Evolutionary conservation across 2,113 vertebrate genomes (phyloP).

Genomic region (Rhinoptilus africanus): DNA sequence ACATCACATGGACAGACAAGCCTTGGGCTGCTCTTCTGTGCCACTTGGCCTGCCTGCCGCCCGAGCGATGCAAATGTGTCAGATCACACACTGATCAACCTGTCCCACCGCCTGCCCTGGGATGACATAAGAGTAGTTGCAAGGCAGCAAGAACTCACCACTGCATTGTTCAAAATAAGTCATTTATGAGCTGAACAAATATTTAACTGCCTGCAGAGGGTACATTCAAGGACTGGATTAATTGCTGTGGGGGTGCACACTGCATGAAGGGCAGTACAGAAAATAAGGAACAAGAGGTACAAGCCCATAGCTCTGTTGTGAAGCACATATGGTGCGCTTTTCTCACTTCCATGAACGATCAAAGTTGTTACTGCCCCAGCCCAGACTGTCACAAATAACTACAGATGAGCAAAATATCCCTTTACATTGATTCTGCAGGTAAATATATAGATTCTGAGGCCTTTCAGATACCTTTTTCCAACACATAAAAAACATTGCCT

Average conservation of each 20-base stretch:
- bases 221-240: not conserved
- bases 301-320: not conserved
- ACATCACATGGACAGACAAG: not conserved
- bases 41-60: not conserved
- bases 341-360: not conserved
- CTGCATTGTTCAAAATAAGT: not conserved
- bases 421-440: not conserved
- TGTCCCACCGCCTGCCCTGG: too few relatives aligned
- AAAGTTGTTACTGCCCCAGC: not conserved
- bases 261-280: not conserved
- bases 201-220: not conserved
- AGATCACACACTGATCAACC: not conserved
- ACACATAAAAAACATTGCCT: not conserved
- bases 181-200: not conserved
- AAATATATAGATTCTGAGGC: not conserved
- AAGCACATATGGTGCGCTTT: rapidly evolving
- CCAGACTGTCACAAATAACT: not conserved
- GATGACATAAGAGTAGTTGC: too few relatives aligned
- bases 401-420: not conserved
- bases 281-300: not conserved
- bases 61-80: rapidly evolving
- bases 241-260: not conserved
- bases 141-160: not conserved
- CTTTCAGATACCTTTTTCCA: not conserved
- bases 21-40: not conserved